Base-by-base conservation (phyloP, 2,888 invertebrate species). In the Mesorhabditis belari region DNA sequence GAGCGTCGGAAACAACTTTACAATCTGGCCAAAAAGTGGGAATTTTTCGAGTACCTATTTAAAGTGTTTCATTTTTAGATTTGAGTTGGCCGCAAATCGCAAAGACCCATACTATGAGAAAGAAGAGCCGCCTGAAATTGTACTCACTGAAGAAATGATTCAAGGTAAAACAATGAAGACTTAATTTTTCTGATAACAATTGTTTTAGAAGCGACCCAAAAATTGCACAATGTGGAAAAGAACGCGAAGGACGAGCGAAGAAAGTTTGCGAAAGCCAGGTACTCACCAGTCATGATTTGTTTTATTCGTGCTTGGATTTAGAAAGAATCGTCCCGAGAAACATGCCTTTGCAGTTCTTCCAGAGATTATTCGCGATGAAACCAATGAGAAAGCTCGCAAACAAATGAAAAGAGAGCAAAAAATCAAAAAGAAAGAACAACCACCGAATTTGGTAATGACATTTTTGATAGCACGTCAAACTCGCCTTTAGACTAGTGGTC, bases 81-180 rank as follows among this genome's bases (percentile, higher is more conserved):
- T 75, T 60, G 71, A 74, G 25, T 60, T 58, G 35, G 68, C 69
- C 27, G 67, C 69, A 6, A 27, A 55, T 5, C 69, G 66, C 27
- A 55, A 62, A 59, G 70, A 76, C 62, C 76, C 75, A 12, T 60
- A 69, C 2, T 58, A 62, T 50, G 61, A 66, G 21, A 65, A 62
- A 23, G 24, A 51, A 9, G 62, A 64, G 4, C 55, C 35, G 5
- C 66, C 70, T 6, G 35, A 58, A 44, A 35, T 35, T n/a, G 44
- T 35, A 35, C 44, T 35, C n/a, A 35, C 44, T 35, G 44, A 35
- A 35, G 44, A 35, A n/a, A 35, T 35, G 44, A 17, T 35, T n/a
- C 12, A 35, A 9, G 44, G 44, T 35, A 17, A 35, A n/a, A 17
- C n/a, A 35, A 17, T 35, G 12, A 9, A n/a, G 44, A 35, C 12